Evolutionary conservation across 2,888 invertebrate genomes (phyloP).

Genomic region (Nemurella pictetii): DNA sequence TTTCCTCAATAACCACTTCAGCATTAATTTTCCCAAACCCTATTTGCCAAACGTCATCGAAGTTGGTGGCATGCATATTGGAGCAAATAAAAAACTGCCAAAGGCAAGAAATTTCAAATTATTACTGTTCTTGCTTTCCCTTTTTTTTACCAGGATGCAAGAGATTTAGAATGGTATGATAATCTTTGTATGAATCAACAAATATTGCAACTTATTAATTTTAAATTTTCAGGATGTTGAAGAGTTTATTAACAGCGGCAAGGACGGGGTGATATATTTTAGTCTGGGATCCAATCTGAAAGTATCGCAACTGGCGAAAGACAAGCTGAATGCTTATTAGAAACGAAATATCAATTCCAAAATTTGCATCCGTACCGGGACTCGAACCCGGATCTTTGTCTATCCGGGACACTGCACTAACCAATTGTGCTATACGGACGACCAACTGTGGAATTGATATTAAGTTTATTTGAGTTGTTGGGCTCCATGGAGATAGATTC

Average conservation of each 20-base stretch:
- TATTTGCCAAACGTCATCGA: constrained; percentile 51
- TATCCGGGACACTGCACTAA: no score
- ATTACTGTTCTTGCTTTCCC: neutral
- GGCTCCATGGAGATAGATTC: no score
- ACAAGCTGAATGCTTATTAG: no score
- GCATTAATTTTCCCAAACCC: constrained; percentile 47
- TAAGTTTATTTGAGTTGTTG: no score
- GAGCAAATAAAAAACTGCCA: constrained; percentile 46
- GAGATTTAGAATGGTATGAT: no score
- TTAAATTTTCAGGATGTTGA: constrained; percentile 38
- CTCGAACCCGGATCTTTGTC: no score
- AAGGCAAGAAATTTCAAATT: constrained; percentile 32
- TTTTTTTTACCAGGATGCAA: no score
- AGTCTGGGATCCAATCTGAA: constrained; percentile 45
- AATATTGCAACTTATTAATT: neutral
- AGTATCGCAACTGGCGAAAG: constrained; percentile 41
- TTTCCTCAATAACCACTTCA: constrained; percentile 47
- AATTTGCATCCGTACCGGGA: no score
- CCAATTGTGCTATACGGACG: no score
- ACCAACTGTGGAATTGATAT: no score
- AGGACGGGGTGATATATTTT: constrained; percentile 45
- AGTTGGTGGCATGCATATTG: constrained; percentile 50
- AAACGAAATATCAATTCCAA: no score
- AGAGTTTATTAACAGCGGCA: constrained; percentile 41
- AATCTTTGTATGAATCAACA: no score